Percentiles rank a stretch among this genome's conserved stretches.
phyloP scores from a whole-genome alignment of 2,113 vertebrate species.

The Cygnus atratus region DNA sequence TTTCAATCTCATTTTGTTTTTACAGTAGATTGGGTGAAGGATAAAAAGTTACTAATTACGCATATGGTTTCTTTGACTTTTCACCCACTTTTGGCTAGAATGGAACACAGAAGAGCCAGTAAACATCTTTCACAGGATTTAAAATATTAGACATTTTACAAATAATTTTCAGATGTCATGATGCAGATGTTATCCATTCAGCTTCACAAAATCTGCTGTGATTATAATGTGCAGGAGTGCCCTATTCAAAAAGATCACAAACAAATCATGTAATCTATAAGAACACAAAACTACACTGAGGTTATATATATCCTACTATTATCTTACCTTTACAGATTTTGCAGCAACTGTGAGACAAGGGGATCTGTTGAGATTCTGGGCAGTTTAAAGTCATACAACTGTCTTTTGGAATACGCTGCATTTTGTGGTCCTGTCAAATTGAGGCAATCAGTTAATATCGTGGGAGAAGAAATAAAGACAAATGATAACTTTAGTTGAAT shows the following conservation, averaged over 20 bases:
- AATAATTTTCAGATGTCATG: constrained; percentile 1
- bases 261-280: background rate
- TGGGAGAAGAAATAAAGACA: background rate
- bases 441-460: background rate
- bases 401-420: constrained; percentile 83
- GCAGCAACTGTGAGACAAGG: constrained; percentile 91
- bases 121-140: constrained; percentile 1
- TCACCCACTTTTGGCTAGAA: background rate
- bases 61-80: background rate
- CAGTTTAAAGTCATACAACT: constrained; percentile 85
- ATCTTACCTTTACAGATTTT: constrained; percentile 94
- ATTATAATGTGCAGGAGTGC: background rate
- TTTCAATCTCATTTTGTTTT: background rate
- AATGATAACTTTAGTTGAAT: background rate
- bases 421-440: constrained; percentile 83
- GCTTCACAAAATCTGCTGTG: background rate
- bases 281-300: background rate
- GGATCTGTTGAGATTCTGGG: constrained; percentile 88
- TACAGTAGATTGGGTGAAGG: background rate
- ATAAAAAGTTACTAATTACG: background rate
- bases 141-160: background rate
- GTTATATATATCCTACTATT: background rate
- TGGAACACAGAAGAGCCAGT: background rate
- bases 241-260: background rate
- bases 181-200: background rate